phyloP scores from a whole-genome alignment of 2,888 invertebrate species.

The Heliconius cydno region DNA sequence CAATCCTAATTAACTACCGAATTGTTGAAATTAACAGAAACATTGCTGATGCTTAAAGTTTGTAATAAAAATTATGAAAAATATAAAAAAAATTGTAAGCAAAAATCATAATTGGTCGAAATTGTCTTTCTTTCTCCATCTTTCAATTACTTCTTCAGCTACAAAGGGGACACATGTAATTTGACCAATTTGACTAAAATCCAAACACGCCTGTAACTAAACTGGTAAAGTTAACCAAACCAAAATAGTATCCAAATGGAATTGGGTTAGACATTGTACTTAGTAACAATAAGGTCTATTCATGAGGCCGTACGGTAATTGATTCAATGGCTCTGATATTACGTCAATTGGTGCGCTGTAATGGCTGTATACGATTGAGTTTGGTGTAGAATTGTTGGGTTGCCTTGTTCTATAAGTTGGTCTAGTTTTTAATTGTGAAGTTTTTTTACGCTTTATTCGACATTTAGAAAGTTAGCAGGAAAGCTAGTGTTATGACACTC shows the following conservation, averaged over 20 bases:
- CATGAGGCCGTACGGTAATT: conserved; percentile 31
- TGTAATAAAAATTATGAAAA: too few relatives aligned
- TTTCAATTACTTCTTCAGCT: background rate
- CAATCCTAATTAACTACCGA: too few relatives aligned
- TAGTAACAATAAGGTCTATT: conserved; percentile 35
- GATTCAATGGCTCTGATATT: conserved; percentile 37
- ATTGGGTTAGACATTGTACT: conserved; percentile 38
- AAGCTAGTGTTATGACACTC: background rate
- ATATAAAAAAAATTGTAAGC: too few relatives aligned
- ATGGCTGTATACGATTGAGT: conserved; percentile 8
- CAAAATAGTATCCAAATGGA: conserved; percentile 34
- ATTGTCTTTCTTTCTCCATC: background rate
- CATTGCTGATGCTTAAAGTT: too few relatives aligned
- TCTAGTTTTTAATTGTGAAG: background rate
- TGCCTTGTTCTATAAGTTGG: background rate
- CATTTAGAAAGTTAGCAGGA: background rate
- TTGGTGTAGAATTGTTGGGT: background rate
- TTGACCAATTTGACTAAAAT: background rate
- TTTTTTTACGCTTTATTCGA: background rate
- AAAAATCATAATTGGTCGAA: background rate
- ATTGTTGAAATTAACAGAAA: too few relatives aligned
- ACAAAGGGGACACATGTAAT: background rate
- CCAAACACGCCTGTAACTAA: background rate
- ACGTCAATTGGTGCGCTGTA: conserved; percentile 17
- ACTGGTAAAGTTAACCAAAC: conserved; percentile 19